Conservation (phyloP, 30 jellyfish, hydroid and myxozoan genomes). For the Sanderia malayensis region DNA sequence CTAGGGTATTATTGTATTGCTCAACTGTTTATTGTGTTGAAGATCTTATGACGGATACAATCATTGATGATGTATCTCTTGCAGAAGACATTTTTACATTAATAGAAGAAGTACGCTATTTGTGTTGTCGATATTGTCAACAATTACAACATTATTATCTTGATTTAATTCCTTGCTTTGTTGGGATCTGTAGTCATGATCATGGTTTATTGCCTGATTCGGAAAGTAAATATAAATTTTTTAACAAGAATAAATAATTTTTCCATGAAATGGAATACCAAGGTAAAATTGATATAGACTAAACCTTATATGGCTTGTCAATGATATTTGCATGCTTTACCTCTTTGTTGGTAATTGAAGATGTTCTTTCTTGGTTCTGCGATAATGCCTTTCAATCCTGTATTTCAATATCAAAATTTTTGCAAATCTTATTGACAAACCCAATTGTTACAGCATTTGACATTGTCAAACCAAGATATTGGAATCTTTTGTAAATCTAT, state of each 20-base stretch:
- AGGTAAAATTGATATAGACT: no score
- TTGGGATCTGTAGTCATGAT: no score
- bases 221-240: no score
- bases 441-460: not conserved
- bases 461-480: not conserved
- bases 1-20: not conserved
- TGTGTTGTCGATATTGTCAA: no score
- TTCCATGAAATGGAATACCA: no score
- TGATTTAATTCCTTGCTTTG: no score
- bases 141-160: no score
- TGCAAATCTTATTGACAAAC: not conserved
- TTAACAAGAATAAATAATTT: no score
- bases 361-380: not conserved
- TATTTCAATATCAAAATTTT: slow-evolving; percentile 10
- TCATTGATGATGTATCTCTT: not conserved
- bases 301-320: no score
- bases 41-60: not conserved
- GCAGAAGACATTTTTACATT: not conserved
- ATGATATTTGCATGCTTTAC: no score
- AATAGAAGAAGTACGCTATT: not conserved
- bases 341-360: no score
- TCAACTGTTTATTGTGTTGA: not conserved
- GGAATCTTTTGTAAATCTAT: slow-evolving; percentile 1
- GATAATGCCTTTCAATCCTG: not conserved
- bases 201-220: no score